Evolutionary conservation across 2,888 invertebrate genomes (phyloP).

Genomic region (Ochropleura plecta): DNA sequence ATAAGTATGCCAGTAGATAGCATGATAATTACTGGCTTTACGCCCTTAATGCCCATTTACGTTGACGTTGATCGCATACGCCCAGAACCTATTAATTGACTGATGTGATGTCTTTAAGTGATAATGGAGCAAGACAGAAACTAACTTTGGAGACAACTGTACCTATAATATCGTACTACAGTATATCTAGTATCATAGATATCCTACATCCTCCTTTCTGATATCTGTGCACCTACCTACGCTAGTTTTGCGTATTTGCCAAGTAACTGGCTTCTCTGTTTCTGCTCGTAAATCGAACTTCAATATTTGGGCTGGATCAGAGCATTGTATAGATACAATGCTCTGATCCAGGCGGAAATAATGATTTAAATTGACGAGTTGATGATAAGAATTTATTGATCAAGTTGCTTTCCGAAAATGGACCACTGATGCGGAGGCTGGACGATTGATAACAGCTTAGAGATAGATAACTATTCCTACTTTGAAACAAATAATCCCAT

Average conservation of each 20-base stretch:
- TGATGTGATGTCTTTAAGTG: background rate
- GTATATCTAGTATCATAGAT: too few relatives aligned
- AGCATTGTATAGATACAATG: too few relatives aligned
- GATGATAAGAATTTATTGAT: too few relatives aligned
- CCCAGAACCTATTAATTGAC: too few relatives aligned
- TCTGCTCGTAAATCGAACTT: background rate
- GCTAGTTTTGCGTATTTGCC: constrained; percentile 9
- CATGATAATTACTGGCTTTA: background rate
- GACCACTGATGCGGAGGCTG: too few relatives aligned
- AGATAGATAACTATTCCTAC: background rate
- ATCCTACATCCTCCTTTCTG: too few relatives aligned
- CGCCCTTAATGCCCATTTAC: background rate
- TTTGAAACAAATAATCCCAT: background rate
- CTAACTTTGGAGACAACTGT: background rate
- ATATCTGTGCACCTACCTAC: too few relatives aligned
- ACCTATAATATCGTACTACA: background rate
- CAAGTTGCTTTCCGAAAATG: too few relatives aligned
- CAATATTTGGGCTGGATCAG: background rate
- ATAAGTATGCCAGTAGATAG: background rate
- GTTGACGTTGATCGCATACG: too few relatives aligned
- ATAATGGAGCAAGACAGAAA: background rate
- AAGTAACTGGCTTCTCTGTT: constrained; percentile 5
- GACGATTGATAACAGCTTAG: background rate
- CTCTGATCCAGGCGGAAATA: too few relatives aligned
- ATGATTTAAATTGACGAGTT: background rate